A percentile compares a stretch with the other conserved stretches of the same genome.
Evolutionary conservation across 2,797 vertebrate genomes (phyloP).

Genomic region (Lutjanus argentimaculatus): DNA sequence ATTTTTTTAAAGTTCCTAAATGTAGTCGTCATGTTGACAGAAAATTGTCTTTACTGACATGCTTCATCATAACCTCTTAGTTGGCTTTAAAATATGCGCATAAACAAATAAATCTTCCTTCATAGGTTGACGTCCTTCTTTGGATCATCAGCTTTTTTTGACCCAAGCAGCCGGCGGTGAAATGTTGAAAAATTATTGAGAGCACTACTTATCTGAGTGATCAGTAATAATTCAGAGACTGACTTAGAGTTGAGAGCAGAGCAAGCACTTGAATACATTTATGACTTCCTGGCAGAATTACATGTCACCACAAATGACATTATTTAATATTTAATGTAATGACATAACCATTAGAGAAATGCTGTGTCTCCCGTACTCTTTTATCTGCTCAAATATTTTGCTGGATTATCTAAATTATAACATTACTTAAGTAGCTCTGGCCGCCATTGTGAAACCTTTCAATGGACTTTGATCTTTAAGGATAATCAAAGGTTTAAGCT

Average conservation of each 20-base stretch:
- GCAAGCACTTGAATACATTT: conserved; percentile 53
- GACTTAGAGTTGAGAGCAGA: conserved; percentile 25
- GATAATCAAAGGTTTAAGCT: not conserved
- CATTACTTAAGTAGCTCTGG: not conserved
- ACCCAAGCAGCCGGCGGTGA: not conserved
- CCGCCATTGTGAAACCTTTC: not conserved
- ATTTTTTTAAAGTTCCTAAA: not conserved
- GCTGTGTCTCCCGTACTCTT: not conserved
- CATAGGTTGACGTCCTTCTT: not conserved
- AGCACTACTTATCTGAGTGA: conserved; percentile 23
- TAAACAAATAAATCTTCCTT: not conserved
- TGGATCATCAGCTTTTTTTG: not conserved
- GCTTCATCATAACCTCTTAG: not conserved
- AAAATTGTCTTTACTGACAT: not conserved
- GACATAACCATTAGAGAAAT: conserved; percentile 23
- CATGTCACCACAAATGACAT: conserved; percentile 57
- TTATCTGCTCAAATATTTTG: conserved; percentile 34
- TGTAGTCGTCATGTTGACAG: not conserved
- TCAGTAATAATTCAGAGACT: conserved; percentile 50
- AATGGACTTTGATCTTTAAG: not conserved
- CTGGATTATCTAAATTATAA: conserved; percentile 22
- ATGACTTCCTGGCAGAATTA: conserved; percentile 48
- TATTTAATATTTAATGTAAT: conserved; percentile 61
- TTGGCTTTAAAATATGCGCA: not conserved
- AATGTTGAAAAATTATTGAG: conserved; percentile 9